These are phyloP conservation scores for Lithobates pipiens DNA, from an alignment of 2,797 vertebrate genomes.

Conservation along the genomic window DNA sequence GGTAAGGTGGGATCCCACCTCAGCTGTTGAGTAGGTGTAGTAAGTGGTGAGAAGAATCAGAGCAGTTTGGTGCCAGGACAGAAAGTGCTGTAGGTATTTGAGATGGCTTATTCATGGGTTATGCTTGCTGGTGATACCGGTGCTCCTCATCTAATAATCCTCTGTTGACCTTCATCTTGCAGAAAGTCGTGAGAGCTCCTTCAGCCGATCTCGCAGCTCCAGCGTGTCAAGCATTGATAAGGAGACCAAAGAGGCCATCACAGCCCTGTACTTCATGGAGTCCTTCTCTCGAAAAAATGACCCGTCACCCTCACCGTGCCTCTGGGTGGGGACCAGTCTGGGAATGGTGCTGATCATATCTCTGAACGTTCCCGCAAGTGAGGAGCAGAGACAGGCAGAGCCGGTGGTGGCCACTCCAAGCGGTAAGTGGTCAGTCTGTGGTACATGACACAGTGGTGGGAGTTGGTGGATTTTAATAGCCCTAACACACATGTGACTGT, in stretches of 20 bases:
- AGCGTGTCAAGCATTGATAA: slow-evolving; percentile 97
- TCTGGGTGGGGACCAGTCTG: slow-evolving; percentile 96
- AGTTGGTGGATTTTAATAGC: too few relatives aligned
- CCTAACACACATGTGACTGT: too few relatives aligned
- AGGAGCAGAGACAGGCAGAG: slow-evolving; percentile 89
- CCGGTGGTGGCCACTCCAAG: slow-evolving; percentile 86
- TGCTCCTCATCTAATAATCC: neutral
- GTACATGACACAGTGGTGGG: too few relatives aligned
- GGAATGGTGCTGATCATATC: slow-evolving; percentile 91
- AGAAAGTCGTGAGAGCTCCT: slow-evolving; percentile 94
- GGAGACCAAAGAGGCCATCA: slow-evolving; percentile 94
- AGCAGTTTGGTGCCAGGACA: too few relatives aligned
- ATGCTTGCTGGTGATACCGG: too few relatives aligned
- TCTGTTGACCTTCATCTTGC: slow-evolving; percentile 52
- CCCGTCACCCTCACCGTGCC: slow-evolving; percentile 82
- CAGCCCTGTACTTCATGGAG: slow-evolving; percentile 91
- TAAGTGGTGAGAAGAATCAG: too few relatives aligned
- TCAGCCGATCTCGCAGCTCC: slow-evolving; percentile 96
- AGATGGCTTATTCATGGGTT: too few relatives aligned
- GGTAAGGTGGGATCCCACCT: too few relatives aligned
- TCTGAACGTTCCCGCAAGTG: slow-evolving; percentile 85
- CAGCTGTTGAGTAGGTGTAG: too few relatives aligned
- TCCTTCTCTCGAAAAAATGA: slow-evolving; percentile 90
- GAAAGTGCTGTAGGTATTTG: too few relatives aligned
- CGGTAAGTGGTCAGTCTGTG: slow-evolving; percentile 77